phyloP scores from a whole-genome alignment of 2,888 invertebrate genomes.

The Tenthredo mesomela region DNA sequence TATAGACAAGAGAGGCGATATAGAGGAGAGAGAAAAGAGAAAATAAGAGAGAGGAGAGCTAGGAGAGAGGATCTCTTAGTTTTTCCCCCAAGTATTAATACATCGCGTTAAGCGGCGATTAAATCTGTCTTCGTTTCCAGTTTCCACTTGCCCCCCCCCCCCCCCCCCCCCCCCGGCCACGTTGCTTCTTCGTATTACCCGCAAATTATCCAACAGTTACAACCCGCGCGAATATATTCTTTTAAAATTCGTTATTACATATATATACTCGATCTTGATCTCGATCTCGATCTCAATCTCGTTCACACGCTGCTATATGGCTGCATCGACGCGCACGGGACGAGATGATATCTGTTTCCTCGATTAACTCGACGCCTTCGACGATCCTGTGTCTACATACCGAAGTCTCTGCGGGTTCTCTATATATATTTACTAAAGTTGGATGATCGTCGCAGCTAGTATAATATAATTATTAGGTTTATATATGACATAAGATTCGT shows the following conservation, averaged over 20 bases:
- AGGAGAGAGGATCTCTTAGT: not conserved
- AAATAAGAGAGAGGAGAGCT: too few relatives aligned
- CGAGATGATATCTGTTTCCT: constrained; percentile 35
- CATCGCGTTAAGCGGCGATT: constrained; percentile 15
- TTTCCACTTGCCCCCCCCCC: constrained; percentile 57
- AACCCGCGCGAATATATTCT: not conserved
- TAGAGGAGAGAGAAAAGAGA: not conserved
- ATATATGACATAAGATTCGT: too few relatives aligned
- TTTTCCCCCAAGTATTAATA: not conserved
- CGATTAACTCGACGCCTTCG: constrained; percentile 37
- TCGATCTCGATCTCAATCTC: not conserved
- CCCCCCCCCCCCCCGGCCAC: constrained; percentile 7
- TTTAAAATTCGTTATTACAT: not conserved
- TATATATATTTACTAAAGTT: not conserved
- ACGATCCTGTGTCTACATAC: not conserved
- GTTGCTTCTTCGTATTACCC: not conserved
- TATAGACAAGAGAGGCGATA: not conserved
- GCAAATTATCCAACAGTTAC: not conserved
- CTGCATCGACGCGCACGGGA: not conserved
- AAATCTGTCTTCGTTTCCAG: constrained; percentile 61
- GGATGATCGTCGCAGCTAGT: not conserved
- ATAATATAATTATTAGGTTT: too few relatives aligned
- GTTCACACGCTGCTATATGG: constrained; percentile 3
- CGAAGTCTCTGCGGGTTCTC: not conserved
- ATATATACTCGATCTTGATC: not conserved